These are phyloP conservation scores for Ardeotis arabs DNA, from an alignment of 2,113 vertebrate genomes.

Conservation along the genomic window DNA sequence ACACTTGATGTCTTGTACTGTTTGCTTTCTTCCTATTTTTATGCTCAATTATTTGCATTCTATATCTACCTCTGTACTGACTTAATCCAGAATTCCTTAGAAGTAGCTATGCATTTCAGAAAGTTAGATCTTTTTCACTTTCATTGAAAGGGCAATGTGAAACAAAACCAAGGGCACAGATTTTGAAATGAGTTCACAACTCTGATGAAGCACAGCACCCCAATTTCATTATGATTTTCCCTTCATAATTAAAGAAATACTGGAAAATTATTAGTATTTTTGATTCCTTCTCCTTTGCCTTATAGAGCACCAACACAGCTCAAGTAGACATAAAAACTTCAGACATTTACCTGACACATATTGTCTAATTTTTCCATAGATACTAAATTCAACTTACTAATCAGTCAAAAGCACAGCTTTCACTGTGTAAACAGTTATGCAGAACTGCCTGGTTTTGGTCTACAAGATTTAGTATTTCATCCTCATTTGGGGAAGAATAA, in stretches of 20 bases:
- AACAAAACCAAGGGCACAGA: neutral
- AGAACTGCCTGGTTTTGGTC: no score
- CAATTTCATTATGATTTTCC: neutral
- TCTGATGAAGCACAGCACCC: neutral
- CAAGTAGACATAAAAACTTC: neutral
- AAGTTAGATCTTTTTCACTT: neutral
- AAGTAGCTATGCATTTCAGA: fast-evolving
- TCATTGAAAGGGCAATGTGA: neutral
- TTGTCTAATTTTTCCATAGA: neutral
- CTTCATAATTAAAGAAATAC: neutral
- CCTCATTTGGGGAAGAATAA: neutral
- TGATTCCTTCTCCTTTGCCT: neutral
- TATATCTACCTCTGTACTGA: neutral
- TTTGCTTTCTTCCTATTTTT: neutral
- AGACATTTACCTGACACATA: neutral
- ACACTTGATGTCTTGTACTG: neutral
- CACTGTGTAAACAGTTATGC: neutral
- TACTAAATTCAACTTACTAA: neutral
- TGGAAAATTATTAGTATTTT: neutral
- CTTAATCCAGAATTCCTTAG: neutral
- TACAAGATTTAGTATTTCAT: no score
- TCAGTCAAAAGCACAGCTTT: neutral
- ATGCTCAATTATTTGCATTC: neutral
- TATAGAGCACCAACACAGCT: neutral
- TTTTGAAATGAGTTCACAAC: neutral